These are phyloP conservation scores for Tragelaphus strepsiceros DNA, from an alignment of 2,113 vertebrate genomes.

Conservation along the genomic window DNA sequence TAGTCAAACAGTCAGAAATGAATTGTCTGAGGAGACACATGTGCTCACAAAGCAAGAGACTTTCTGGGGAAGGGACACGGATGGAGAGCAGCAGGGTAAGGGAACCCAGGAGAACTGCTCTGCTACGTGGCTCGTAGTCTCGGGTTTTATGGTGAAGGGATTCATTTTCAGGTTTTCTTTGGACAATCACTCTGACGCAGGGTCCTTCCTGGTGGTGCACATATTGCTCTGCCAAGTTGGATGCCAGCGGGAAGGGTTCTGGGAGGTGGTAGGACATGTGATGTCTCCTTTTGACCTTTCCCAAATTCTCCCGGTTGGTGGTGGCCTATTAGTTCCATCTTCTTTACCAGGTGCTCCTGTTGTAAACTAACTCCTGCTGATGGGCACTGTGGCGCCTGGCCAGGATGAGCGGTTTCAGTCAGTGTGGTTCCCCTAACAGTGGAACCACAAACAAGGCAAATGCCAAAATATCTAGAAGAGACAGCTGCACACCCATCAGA, in stretches of 20 bases:
- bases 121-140: too few species aligned
- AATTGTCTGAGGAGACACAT: too few species aligned
- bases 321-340: not conserved
- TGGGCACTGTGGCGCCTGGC: not conserved
- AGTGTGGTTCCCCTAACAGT: not conserved
- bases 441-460: not conserved
- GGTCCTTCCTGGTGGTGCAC: too few species aligned
- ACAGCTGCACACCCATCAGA: not conserved
- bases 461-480: not conserved
- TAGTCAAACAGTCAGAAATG: too few species aligned
- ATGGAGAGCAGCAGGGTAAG: too few species aligned
- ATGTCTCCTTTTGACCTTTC: not conserved
- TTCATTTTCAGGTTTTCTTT: fast-evolving
- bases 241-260: not conserved
- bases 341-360: not conserved
- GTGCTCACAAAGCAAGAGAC: too few species aligned
- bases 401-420: not conserved
- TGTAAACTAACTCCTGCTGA: not conserved
- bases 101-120: too few species aligned
- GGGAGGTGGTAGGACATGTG: not conserved
- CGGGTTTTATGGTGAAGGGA: too few species aligned
- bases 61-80: too few species aligned
- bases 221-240: too few species aligned
- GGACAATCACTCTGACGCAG: too few species aligned
- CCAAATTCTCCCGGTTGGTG: not conserved